These are phyloP conservation scores for Chrysaora quinquecirrha DNA, from an alignment of 30 jellyfish, hydroid and myxozoan species.

Conservation along the genomic window DNA sequence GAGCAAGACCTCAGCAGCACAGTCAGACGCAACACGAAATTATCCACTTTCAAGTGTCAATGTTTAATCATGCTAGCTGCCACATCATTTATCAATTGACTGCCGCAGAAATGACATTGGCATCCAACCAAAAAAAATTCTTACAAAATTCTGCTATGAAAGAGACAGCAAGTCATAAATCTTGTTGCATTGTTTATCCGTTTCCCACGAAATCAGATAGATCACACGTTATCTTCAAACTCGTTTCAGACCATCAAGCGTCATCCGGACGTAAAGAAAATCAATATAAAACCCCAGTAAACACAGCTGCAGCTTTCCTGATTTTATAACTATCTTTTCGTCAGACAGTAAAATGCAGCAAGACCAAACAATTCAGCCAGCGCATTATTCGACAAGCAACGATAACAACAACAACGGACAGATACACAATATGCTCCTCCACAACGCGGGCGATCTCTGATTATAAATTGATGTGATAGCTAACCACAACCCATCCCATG, in stretches of 20 bases:
- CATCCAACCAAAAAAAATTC: slow-evolving; percentile 38
- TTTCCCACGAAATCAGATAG: slow-evolving; percentile 18
- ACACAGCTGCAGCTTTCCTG: slow-evolving; percentile 58
- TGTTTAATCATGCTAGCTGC: not conserved
- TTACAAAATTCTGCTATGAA: not conserved
- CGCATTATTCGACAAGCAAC: too few species aligned
- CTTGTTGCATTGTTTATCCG: slow-evolving; percentile 19
- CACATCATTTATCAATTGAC: slow-evolving; percentile 46
- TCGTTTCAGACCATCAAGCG: slow-evolving; percentile 23
- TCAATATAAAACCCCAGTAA: not conserved
- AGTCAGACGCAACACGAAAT: not conserved
- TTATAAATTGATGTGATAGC: too few species aligned
- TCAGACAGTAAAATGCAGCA: not conserved
- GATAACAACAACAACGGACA: too few species aligned
- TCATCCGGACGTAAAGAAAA: too few species aligned
- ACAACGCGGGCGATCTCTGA: too few species aligned
- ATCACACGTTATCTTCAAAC: not conserved
- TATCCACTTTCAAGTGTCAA: not conserved
- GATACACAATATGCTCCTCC: too few species aligned
- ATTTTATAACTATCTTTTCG: not conserved
- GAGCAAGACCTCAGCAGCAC: too few species aligned
- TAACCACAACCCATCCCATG: too few species aligned
- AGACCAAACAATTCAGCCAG: too few species aligned
- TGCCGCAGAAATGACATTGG: slow-evolving; percentile 13
- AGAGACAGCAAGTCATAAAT: slow-evolving; percentile 16